phyloP scores from a whole-genome alignment of 1,140 invertebrate species.

The Zaprionus tsacasi region DNA sequence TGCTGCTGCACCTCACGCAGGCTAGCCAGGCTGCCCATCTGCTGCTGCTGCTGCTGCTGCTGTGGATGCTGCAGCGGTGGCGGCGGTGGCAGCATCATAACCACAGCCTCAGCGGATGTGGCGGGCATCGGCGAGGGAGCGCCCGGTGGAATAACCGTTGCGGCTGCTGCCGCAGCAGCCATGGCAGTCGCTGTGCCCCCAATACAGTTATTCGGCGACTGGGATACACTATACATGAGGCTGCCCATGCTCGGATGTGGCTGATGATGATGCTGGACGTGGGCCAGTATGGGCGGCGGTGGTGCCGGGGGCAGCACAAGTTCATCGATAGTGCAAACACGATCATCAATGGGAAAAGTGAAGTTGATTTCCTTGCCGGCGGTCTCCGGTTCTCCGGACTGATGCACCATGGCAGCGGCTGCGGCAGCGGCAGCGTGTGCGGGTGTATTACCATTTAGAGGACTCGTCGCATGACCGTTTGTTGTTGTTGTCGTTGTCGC shows the following conservation, averaged over 20 bases:
- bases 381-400: constrained; percentile 29
- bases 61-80: constrained; percentile 48
- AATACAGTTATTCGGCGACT: constrained; percentile 41
- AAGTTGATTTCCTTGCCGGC: constrained; percentile 83
- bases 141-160: constrained; percentile 76
- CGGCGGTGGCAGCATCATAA: constrained; percentile 75
- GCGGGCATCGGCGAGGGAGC: constrained; percentile 62
- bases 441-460: constrained; percentile 51
- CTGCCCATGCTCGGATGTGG: constrained; percentile 67
- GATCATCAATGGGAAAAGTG: constrained; percentile 83
- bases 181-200: constrained; percentile 58
- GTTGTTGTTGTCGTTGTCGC: constrained; percentile 21
- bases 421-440: constrained; percentile 24
- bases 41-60: constrained; percentile 37
- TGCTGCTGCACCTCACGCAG: constrained; percentile 74
- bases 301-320: constrained; percentile 72
- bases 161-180: constrained; percentile 75
- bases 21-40: constrained; percentile 61
- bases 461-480: constrained; percentile 51
- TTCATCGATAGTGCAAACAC: constrained; percentile 83
- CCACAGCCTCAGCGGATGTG: constrained; percentile 68
- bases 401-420: not conserved
- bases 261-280: constrained; percentile 25
- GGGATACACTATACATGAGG: constrained; percentile 68
- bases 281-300: constrained; percentile 52